Evolutionary conservation across 2,797 vertebrate species (phyloP).

Genomic region (Lithobates sylvaticus): DNA sequence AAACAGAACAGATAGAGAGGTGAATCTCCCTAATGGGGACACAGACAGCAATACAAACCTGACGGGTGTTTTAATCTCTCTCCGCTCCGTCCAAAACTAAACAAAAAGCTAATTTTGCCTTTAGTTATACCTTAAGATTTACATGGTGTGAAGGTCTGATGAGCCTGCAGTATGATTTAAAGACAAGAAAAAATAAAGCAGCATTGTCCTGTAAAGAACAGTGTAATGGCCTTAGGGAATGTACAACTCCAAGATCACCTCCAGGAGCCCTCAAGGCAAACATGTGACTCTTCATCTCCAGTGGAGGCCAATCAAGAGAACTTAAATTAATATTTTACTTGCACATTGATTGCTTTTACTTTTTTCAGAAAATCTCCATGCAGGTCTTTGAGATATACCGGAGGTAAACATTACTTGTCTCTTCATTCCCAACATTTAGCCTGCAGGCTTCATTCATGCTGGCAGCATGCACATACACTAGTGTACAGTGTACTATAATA

Average conservation of each 20-base stretch:
- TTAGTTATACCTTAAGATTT: too few relatives aligned
- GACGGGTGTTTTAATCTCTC: too few relatives aligned
- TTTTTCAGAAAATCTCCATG: not conserved
- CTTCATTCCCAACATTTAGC: not conserved
- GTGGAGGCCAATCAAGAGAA: not conserved
- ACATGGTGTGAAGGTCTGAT: not conserved
- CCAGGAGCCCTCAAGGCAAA: not conserved
- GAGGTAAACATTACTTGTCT: not conserved
- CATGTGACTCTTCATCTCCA: not conserved
- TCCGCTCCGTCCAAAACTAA: too few relatives aligned
- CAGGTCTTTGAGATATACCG: not conserved
- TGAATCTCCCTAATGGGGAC: too few relatives aligned
- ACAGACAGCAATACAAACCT: too few relatives aligned
- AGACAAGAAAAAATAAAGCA: conserved; percentile 6
- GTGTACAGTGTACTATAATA: too few relatives aligned
- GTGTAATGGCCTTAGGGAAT: not conserved
- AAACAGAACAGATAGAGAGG: too few relatives aligned
- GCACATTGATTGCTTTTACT: not conserved
- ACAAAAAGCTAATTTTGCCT: too few relatives aligned
- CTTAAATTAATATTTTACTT: not conserved
- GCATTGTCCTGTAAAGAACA: not conserved
- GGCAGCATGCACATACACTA: too few relatives aligned
- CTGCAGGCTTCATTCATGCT: not conserved
- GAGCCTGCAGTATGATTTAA: not conserved
- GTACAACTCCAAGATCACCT: not conserved